Conservation (phyloP, 2,888 invertebrate genomes). For the Dysmachus trigonus region DNA sequence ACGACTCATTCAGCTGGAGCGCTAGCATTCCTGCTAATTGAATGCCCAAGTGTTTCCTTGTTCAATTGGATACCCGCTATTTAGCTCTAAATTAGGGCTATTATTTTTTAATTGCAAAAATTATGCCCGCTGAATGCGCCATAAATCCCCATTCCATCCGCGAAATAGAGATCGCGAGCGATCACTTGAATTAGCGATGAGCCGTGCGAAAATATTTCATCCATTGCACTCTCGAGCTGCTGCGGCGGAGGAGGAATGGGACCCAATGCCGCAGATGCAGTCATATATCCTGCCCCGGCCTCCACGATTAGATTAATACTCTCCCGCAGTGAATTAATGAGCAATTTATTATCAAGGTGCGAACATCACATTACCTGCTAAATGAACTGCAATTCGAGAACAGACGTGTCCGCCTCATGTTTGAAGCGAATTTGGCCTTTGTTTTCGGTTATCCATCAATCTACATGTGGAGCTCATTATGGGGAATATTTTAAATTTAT, state of each 20-base stretch:
- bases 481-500: not conserved
- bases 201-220: slow-evolving; percentile 21
- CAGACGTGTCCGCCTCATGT: not conserved
- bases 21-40: slow-evolving; percentile 53
- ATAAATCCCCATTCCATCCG: not conserved
- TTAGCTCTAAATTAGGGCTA: slow-evolving; percentile 42
- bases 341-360: slow-evolving; percentile 37
- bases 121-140: not conserved
- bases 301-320: slow-evolving; percentile 23
- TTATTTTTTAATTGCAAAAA: slow-evolving; percentile 28
- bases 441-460: not conserved
- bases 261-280: not conserved
- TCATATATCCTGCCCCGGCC: not conserved
- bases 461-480: not conserved
- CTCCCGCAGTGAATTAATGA: slow-evolving; percentile 26
- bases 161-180: not conserved
- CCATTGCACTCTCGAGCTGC: not conserved
- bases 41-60: slow-evolving; percentile 54
- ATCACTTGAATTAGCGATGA: slow-evolving; percentile 3
- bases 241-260: not conserved
- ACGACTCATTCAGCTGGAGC: slow-evolving; percentile 37
- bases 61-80: slow-evolving; percentile 53
- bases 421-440: not conserved
- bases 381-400: slow-evolving; percentile 4
- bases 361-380: slow-evolving; percentile 24